Conservation (phyloP, 1,140 invertebrate genomes). For the Mamestra configurata region DNA sequence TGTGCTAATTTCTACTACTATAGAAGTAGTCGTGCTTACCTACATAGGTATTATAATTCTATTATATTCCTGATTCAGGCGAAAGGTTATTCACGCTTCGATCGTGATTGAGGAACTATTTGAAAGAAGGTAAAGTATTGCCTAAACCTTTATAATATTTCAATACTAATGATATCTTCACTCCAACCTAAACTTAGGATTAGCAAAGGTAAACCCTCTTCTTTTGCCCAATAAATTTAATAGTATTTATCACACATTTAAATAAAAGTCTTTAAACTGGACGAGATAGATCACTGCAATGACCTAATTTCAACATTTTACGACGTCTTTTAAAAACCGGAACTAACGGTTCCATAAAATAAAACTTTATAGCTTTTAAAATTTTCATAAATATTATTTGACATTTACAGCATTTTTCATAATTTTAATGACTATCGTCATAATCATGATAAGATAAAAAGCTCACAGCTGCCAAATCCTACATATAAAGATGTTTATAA, state of each 20-base stretch:
- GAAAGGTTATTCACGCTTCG: too few species aligned
- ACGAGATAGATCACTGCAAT: conserved; percentile 13
- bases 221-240: too few species aligned
- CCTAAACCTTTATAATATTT: too few species aligned
- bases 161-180: too few species aligned
- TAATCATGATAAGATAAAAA: background rate
- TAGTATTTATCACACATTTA: background rate
- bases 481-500: background rate
- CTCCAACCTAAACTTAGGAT: too few species aligned
- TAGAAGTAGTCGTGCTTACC: too few species aligned
- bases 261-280: conserved; percentile 17
- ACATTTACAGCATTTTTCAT: conserved; percentile 9
- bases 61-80: too few species aligned
- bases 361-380: conserved; percentile 32
- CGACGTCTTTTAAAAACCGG: conserved; percentile 34
- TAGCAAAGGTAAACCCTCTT: too few species aligned
- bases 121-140: too few species aligned
- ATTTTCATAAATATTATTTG: conserved; percentile 27
- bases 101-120: too few species aligned
- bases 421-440: conserved; percentile 16
- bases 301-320: conserved; percentile 25
- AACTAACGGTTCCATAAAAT: conserved; percentile 38
- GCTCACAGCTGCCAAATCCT: background rate
- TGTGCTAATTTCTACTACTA: background rate
- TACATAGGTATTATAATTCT: too few species aligned